These are phyloP conservation scores for Chionodraco myersi DNA, from an alignment of 2,113 vertebrate genomes.

Conservation along the genomic window DNA sequence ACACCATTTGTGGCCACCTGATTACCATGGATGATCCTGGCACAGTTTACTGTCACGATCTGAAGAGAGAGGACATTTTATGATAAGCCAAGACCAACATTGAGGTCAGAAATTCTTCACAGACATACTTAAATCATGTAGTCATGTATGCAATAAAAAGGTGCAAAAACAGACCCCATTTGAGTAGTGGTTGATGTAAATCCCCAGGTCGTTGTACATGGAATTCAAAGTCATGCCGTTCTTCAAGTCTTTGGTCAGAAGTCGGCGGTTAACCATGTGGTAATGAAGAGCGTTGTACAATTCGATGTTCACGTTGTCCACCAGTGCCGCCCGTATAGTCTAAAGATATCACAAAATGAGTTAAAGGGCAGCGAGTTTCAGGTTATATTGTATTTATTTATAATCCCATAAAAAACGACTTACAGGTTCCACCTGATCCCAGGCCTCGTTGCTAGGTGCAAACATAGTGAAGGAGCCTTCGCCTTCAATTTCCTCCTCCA, in stretches of 20 bases:
- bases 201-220: conserved; percentile 88
- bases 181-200: conserved; percentile 94
- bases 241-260: conserved; percentile 95
- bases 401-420: conserved; percentile 57
- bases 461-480: conserved; percentile 93
- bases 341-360: conserved; percentile 62
- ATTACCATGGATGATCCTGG: conserved; percentile 93
- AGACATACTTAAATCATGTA: not conserved
- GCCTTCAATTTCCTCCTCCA: conserved; percentile 91
- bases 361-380: not conserved
- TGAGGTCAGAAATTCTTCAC: not conserved
- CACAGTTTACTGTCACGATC: conserved; percentile 98
- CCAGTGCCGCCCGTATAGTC: conserved; percentile 84
- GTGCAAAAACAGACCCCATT: conserved; percentile 89
- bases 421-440: conserved; percentile 89
- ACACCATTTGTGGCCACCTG: conserved; percentile 97
- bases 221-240: conserved; percentile 89
- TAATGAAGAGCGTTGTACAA: conserved; percentile 90
- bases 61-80: conserved; percentile 57
- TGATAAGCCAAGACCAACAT: not conserved
- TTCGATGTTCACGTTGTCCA: conserved; percentile 91
- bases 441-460: conserved; percentile 94
- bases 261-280: conserved; percentile 92
- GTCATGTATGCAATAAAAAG: not conserved
- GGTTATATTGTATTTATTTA: not conserved